Percentiles rank a stretch among this genome's conserved stretches.
Evolutionary conservation across 2,113 vertebrate genomes (phyloP).

Genomic region (Diadophis punctatus): DNA sequence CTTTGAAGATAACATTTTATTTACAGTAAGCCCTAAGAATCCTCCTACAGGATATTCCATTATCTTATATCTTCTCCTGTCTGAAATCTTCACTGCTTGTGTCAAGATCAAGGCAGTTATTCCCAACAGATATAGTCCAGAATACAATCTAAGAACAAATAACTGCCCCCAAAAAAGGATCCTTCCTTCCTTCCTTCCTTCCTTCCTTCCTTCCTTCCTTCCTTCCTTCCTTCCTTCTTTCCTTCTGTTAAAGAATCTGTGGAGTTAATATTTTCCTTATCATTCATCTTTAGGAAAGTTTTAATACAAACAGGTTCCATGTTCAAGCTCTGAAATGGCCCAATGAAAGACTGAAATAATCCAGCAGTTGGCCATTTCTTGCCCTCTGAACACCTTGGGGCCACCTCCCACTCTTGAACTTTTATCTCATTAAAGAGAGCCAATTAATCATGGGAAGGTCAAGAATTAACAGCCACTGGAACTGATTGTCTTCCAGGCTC

Average conservation of each 20-base stretch:
- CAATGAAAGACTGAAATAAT: slow-evolving; percentile 88
- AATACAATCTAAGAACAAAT: slow-evolving; percentile 72
- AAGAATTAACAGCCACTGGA: slow-evolving; percentile 74
- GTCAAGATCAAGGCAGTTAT: slow-evolving; percentile 81
- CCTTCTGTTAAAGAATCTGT: slow-evolving; percentile 51
- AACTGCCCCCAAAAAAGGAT: slow-evolving; percentile 58
- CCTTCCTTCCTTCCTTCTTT: not conserved
- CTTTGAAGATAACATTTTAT: slow-evolving; percentile 78
- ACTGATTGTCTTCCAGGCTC: slow-evolving; percentile 57
- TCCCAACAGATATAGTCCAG: slow-evolving; percentile 77
- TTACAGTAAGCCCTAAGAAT: slow-evolving; percentile 68
- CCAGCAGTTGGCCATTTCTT: slow-evolving; percentile 79
- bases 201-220: not conserved
- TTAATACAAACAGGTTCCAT: slow-evolving; percentile 75
- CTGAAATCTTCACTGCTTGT: slow-evolving; percentile 70
- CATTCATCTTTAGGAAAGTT: slow-evolving; percentile 55
- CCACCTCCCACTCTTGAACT: slow-evolving; percentile 70
- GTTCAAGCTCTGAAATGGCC: slow-evolving; percentile 83
- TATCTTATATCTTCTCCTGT: slow-evolving; percentile 65
- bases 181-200: not conserved
- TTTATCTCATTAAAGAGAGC: slow-evolving; percentile 91
- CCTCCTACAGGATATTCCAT: slow-evolving; percentile 73
- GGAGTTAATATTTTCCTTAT: slow-evolving; percentile 68
- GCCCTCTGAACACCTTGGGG: slow-evolving; percentile 82
- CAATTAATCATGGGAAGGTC: slow-evolving; percentile 80